A percentile compares a stretch with the other conserved stretches of the same genome.
phyloP scores from a whole-genome alignment of 2,888 invertebrate species.

The Drosophila niveifrons region DNA sequence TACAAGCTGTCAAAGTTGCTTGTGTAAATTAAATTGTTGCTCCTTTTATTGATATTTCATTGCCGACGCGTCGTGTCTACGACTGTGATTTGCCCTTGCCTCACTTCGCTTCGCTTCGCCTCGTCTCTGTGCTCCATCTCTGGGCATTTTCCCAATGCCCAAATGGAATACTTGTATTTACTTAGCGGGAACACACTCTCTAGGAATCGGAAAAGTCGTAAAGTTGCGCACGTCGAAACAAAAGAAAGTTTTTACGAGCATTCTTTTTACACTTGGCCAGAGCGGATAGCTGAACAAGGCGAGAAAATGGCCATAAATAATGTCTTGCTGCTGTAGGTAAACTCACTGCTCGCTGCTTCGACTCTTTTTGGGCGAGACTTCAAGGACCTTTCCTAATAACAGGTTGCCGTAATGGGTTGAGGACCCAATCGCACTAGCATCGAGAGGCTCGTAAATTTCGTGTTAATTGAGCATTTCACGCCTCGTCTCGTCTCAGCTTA shows the following conservation, averaged over 20 bases:
- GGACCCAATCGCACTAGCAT: constrained; percentile 25
- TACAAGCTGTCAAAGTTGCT: constrained; percentile 73
- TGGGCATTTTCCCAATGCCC: constrained; percentile 28
- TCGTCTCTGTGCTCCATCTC: constrained; percentile 9
- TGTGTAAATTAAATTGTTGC: constrained; percentile 81
- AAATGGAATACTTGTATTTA: constrained; percentile 20
- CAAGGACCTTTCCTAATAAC: constrained; percentile 73
- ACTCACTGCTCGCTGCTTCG: constrained; percentile 2
- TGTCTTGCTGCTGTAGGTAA: constrained; percentile 46
- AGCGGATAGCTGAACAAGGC: constrained; percentile 41
- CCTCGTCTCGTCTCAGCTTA: constrained; percentile 59
- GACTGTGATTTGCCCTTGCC: constrained; percentile 62
- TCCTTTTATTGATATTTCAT: constrained; percentile 80
- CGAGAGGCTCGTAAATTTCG: constrained; percentile 78
- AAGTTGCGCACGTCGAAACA: constrained; percentile 77
- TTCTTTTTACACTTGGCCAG: constrained; percentile 34
- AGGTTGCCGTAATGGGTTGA: constrained; percentile 37
- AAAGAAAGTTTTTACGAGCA: constrained; percentile 80
- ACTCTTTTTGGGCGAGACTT: constrained; percentile 35
- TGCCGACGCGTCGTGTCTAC: constrained; percentile 37
- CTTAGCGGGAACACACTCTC: constrained; percentile 56
- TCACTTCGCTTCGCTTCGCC: constrained; percentile 38
- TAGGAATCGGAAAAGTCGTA: constrained; percentile 78
- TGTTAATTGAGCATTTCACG: constrained; percentile 84
- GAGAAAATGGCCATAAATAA: constrained; percentile 67